Percentiles rank a stretch among this genome's conserved stretches.
Evolutionary conservation across 2,888 invertebrate genomes (phyloP).

Genomic region (Acleris laterana): DNA sequence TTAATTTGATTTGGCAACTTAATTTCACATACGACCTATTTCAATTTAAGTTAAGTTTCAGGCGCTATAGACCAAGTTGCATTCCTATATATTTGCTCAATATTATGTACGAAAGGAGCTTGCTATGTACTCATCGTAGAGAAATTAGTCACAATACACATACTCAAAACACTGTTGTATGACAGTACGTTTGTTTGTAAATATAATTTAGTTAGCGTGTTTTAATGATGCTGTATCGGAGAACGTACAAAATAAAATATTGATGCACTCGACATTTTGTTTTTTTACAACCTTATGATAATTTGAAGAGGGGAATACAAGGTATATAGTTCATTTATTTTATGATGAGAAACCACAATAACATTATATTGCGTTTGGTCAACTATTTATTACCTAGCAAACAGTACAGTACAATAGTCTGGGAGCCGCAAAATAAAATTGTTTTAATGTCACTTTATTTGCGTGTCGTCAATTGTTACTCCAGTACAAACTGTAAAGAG

Average conservation of each 20-base stretch:
- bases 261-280: conserved; percentile 71
- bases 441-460: no score
- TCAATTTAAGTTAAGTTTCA: background rate
- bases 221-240: conserved; percentile 64
- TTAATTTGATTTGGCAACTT: no score
- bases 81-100: conserved; percentile 50
- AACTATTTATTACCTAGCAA: no score
- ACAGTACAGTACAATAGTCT: no score
- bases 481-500: no score
- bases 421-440: no score
- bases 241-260: conserved; percentile 79
- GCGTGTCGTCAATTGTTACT: no score
- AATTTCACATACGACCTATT: background rate
- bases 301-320: background rate
- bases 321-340: no score
- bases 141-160: conserved; percentile 64
- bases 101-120: conserved; percentile 40
- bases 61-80: background rate
- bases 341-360: no score
- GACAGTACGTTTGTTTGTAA: conserved; percentile 48
- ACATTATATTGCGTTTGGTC: no score
- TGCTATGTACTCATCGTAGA: conserved; percentile 60
- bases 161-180: conserved; percentile 60
- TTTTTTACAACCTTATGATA: conserved; percentile 47
- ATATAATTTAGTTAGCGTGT: conserved; percentile 61